Base-by-base conservation (phyloP, 1,140 invertebrate genomes). In the Heliconius hermathena region DNA sequence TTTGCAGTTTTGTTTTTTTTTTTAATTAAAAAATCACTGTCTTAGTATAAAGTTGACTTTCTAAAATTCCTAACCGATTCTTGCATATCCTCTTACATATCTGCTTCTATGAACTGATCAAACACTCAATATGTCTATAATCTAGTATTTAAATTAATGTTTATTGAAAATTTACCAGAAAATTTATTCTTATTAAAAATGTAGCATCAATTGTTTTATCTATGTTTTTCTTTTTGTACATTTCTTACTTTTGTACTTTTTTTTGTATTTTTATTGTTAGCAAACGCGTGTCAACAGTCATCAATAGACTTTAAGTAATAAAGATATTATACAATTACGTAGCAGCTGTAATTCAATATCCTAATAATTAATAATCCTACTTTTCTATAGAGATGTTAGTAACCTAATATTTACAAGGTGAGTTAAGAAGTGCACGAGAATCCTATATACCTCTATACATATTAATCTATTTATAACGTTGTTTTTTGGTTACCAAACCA, bases 71-170 rank as follows among this genome's bases (percentile, higher is more conserved):
- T 46, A 60, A 60, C 60, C 3, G 60, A 71, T 71, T 71, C 18
- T 71, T 73, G 86, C 85, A 90, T 89, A 90, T 91, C 86, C 80
- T 49, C 71, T 81, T 84, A 88, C 89, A 91, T 91, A 90, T 91
- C 88, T 92, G 90, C 90, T 91, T 90, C 90, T 91, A 91, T 89
- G 88, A 82, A 87, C 87, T 84, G 85, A 74, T 81, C 9, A 76
- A 77, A 70, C 76, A 78, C 73, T 78, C 73, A 77, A 75, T 41
- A 33, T 72, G 33, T 71, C 20, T 71, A 52, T 18, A 52, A 52
- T 18, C 18, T 52, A 71, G 71, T 81, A 73, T 80, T 77, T 82
- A 77, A 82, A 77, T 74, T 79, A 83, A 78, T 46, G 71, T 80
- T 82, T 78, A 81, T 26, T 52, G 70, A 73, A 77, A 33, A 22